These are phyloP conservation scores for Orthosia cruda DNA, from an alignment of 2,888 invertebrate species.

Conservation along the genomic window DNA sequence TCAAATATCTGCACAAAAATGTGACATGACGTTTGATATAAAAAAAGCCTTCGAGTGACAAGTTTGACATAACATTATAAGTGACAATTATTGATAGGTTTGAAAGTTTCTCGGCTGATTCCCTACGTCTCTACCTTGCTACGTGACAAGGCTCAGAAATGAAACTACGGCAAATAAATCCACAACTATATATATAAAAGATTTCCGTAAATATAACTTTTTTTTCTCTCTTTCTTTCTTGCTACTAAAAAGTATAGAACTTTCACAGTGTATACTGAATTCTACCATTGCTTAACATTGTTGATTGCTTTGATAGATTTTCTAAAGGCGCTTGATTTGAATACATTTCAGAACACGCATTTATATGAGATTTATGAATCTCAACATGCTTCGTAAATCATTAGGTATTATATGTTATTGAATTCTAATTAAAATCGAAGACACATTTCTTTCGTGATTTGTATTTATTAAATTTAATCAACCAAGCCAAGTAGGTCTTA, in stretches of 20 bases:
- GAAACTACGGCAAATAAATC: neutral
- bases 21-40: constrained; percentile 2
- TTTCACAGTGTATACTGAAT: neutral
- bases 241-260: too few relatives aligned
- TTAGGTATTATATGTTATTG: too few relatives aligned
- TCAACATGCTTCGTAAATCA: too few relatives aligned
- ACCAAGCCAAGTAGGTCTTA: too few relatives aligned
- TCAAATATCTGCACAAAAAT: neutral
- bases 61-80: constrained; percentile 13
- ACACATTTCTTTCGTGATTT: too few relatives aligned
- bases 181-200: neutral
- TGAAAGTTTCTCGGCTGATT: neutral
- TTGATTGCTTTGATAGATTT: neutral
- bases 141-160: neutral
- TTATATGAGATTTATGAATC: too few relatives aligned
- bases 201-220: neutral
- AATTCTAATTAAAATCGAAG: too few relatives aligned
- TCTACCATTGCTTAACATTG: too few relatives aligned
- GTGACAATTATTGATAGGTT: constrained; percentile 34
- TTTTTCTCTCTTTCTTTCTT: too few relatives aligned
- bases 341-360: too few relatives aligned
- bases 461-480: too few relatives aligned
- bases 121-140: neutral
- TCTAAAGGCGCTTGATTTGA: neutral
- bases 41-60: constrained; percentile 1